phyloP scores from a whole-genome alignment of 92 coral and sea anemone genomes.

The Palythoa grandis region DNA sequence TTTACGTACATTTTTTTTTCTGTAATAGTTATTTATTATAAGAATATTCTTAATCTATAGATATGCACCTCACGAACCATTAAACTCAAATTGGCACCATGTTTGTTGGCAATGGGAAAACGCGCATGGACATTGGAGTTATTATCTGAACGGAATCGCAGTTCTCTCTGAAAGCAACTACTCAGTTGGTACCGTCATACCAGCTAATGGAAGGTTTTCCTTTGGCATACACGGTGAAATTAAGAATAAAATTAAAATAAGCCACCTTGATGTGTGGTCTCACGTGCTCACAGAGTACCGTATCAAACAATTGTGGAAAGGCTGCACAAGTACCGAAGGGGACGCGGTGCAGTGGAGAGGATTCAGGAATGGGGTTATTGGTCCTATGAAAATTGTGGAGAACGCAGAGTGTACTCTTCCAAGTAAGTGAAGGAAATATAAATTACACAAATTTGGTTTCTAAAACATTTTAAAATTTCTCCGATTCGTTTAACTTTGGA shows the following conservation, averaged over 20 bases:
- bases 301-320: background rate
- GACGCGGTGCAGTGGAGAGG: conserved; percentile 30
- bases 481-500: too few relatives aligned
- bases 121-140: background rate
- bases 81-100: background rate
- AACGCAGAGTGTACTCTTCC: conserved; percentile 21
- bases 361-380: conserved; percentile 10
- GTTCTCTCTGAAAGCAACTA: background rate
- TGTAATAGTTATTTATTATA: too few relatives aligned
- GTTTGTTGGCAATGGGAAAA: conserved; percentile 24
- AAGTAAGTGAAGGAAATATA: background rate
- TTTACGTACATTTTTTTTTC: too few relatives aligned
- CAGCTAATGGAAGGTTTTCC: conserved; percentile 3
- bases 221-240: background rate
- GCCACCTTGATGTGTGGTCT: conserved; percentile 26
- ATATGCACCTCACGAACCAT: too few relatives aligned
- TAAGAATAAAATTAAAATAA: background rate
- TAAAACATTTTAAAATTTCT: too few relatives aligned
- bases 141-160: background rate
- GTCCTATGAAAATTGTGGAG: background rate
- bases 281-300: background rate
- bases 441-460: too few relatives aligned
- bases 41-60: too few relatives aligned
- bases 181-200: background rate
- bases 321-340: conserved; percentile 13